Evolutionary conservation across 2,113 vertebrate genomes (phyloP).

Genomic region (Halichoerus grypus): DNA sequence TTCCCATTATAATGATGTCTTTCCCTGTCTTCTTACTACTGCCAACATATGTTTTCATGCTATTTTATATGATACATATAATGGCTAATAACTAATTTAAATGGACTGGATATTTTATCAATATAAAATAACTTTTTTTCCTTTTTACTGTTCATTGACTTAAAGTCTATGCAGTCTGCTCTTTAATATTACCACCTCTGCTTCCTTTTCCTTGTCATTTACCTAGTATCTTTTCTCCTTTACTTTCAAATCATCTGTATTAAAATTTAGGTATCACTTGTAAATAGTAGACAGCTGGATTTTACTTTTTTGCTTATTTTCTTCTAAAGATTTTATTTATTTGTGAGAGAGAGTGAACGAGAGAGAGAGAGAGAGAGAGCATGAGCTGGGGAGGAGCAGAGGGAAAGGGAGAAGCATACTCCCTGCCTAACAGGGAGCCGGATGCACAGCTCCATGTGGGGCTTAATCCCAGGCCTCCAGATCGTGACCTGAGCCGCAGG

Average conservation of each 20-base stretch:
- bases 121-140: background rate
- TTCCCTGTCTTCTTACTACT: background rate
- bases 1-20: background rate
- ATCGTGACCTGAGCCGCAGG: too few relatives aligned
- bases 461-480: too few relatives aligned
- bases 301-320: slow-evolving; percentile 26
- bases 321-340: background rate
- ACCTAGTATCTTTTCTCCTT: background rate
- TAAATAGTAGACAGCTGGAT: slow-evolving; percentile 1
- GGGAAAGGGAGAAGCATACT: too few relatives aligned
- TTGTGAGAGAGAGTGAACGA: too few relatives aligned
- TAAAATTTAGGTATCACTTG: background rate
- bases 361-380: too few relatives aligned
- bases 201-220: background rate
- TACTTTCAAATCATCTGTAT: background rate
- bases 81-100: background rate
- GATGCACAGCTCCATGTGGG: too few relatives aligned
- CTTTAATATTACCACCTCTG: background rate
- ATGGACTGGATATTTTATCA: background rate
- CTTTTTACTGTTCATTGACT: background rate
- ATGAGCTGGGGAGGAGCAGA: too few relatives aligned
- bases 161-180: background rate
- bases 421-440: too few relatives aligned
- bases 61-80: background rate
- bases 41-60: background rate